Evolutionary conservation across 2,797 vertebrate genomes (phyloP).

Genomic region (Phrynocephalus vlangalii): DNA sequence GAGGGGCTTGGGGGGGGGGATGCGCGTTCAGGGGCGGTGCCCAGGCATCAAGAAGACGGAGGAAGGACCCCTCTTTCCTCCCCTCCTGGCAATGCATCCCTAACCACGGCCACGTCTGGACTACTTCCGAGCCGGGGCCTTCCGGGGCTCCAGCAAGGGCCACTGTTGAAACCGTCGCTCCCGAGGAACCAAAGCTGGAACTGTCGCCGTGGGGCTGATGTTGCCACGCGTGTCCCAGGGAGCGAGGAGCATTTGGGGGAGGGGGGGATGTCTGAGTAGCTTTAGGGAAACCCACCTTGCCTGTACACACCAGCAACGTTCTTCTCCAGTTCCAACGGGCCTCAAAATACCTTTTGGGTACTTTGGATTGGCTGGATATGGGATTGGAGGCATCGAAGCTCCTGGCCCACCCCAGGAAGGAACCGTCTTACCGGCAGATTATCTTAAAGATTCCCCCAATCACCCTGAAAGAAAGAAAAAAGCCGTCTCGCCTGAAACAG

Average conservation of each 20-base stretch:
- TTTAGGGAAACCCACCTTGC: conserved; percentile 65
- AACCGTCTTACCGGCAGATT: conserved; percentile 31
- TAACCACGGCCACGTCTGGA: conserved; percentile 69
- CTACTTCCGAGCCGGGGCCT: conserved; percentile 67
- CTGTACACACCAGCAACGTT: conserved; percentile 76
- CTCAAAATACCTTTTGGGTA: conserved; percentile 30
- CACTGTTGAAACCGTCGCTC: conserved; percentile 32
- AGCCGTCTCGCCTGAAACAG: conserved; percentile 1
- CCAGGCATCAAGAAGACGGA: conserved; percentile 67
- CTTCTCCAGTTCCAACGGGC: conserved; percentile 33
- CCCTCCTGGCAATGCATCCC: conserved; percentile 73
- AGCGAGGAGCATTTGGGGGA: background rate
- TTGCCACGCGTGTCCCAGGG: conserved; percentile 17
- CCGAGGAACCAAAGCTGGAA: conserved; percentile 46
- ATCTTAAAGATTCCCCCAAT: conserved; percentile 33
- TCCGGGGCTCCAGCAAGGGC: conserved; percentile 56
- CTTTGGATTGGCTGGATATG: conserved; percentile 31
- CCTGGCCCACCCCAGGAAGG: background rate
- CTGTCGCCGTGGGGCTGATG: conserved; percentile 34
- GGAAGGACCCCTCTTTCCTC: conserved; percentile 74
- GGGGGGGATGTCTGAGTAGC: conserved; percentile 46
- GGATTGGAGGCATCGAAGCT: conserved; percentile 18
- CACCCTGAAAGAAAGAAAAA: background rate
- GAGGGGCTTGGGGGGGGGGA: background rate
- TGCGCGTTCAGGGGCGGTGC: conserved; percentile 32